A percentile compares a stretch with the other conserved stretches of the same genome.
Conservation (phyloP, 2,797 vertebrate genomes). For the Psittacula echo region DNA sequence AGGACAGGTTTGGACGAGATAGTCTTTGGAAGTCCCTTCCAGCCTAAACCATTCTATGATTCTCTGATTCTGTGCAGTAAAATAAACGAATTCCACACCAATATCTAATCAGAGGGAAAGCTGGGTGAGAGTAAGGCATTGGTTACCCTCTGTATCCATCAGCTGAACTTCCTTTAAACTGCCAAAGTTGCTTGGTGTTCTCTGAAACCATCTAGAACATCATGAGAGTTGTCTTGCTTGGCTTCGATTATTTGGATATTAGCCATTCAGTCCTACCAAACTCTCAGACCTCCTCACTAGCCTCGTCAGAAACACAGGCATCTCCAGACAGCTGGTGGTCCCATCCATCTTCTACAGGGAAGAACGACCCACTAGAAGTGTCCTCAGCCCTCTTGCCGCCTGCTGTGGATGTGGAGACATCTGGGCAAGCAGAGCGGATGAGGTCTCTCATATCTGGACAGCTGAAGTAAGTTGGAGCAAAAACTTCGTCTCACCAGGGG, state of each 20-base stretch:
- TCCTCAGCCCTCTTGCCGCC: rapidly evolving
- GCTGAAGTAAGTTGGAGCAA: neutral
- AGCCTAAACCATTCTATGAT: neutral
- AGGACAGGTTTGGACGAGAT: neutral
- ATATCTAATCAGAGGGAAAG: neutral
- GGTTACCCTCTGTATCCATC: neutral
- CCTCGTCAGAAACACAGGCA: neutral
- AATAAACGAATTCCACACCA: neutral
- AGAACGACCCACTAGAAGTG: neutral
- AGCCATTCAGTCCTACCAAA: neutral
- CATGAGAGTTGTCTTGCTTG: neutral
- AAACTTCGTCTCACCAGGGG: neutral
- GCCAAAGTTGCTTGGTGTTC: neutral
- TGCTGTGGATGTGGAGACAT: neutral
- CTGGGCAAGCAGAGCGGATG: neutral
- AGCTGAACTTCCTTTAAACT: neutral
- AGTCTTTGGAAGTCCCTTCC: neutral
- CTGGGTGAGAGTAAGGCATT: neutral
- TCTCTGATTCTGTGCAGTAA: neutral
- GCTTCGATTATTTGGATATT: neutral
- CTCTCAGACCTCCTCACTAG: neutral
- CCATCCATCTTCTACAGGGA: neutral
- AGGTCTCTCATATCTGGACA: neutral
- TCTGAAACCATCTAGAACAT: neutral
- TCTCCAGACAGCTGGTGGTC: neutral